These are phyloP conservation scores for Porites lutea DNA, from an alignment of 64 coral and sea anemone species.

Conservation along the genomic window DNA sequence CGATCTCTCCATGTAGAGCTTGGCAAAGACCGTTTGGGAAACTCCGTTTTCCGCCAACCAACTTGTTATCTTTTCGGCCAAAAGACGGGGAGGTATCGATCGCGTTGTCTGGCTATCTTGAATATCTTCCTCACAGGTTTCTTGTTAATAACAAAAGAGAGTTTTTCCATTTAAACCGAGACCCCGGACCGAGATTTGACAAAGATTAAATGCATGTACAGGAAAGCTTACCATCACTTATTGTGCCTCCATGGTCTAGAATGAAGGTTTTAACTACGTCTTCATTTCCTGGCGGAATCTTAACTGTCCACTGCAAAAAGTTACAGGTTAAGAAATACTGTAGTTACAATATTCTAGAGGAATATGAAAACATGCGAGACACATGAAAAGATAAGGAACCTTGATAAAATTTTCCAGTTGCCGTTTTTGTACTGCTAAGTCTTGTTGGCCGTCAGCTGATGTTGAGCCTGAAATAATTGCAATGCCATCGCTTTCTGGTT, in stretches of 20 bases:
- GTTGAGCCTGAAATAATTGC: neutral
- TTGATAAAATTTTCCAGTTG: conserved; percentile 12
- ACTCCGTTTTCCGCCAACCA: neutral
- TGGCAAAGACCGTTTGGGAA: conserved; percentile 8
- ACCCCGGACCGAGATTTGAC: neutral
- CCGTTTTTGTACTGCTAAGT: neutral
- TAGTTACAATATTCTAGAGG: neutral
- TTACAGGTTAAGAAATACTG: neutral
- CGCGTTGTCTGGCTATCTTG: neutral
- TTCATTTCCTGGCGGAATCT: conserved; percentile 1
- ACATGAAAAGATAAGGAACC: conserved; percentile 11
- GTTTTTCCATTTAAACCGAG: conserved; percentile 2
- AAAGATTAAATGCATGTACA: neutral
- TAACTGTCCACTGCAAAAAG: conserved; percentile 3
- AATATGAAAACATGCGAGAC: conserved; percentile 3
- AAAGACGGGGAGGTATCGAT: neutral
- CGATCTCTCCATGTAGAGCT: conserved; percentile 6
- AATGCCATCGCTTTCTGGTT: neutral
- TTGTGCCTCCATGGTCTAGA: conserved; percentile 7
- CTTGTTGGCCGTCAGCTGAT: conserved; percentile 27
- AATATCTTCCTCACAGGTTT: neutral
- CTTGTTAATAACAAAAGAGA: neutral
- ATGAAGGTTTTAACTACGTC: neutral
- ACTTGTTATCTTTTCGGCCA: neutral
- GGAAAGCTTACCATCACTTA: conserved; percentile 17